Conservation (phyloP, 2,888 invertebrate species). For the Drosophila rellima region DNA sequence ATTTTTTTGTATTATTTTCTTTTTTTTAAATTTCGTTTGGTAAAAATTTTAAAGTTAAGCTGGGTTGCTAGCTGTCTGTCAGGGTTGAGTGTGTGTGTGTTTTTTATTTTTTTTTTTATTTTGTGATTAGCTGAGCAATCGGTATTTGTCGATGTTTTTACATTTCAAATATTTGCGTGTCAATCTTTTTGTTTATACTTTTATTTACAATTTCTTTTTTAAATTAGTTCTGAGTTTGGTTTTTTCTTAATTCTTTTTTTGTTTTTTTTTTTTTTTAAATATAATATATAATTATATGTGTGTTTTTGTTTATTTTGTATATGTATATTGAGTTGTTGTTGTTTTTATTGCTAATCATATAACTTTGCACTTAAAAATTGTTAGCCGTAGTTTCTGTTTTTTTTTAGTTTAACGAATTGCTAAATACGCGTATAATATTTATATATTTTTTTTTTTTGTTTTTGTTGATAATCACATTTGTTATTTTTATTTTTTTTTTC, state of each 20-base stretch:
- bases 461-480: constrained; percentile 50
- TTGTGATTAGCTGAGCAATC: constrained; percentile 43
- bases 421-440: constrained; percentile 39
- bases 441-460: constrained; percentile 31
- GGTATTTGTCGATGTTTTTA: constrained; percentile 28
- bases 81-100: constrained; percentile 35
- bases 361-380: constrained; percentile 69
- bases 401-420: constrained; percentile 49
- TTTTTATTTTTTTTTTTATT: too few relatives aligned
- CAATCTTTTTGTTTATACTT: constrained; percentile 21
- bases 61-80: constrained; percentile 6
- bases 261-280: neutral
- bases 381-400: constrained; percentile 57
- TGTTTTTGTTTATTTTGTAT: constrained; percentile 21
- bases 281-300: constrained; percentile 36
- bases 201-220: constrained; percentile 39
- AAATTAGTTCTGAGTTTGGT: constrained; percentile 24
- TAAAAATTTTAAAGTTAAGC: constrained; percentile 28
- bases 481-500: constrained; percentile 41
- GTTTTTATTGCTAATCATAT: constrained; percentile 58
- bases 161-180: constrained; percentile 36
- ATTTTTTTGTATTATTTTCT: constrained; percentile 11
- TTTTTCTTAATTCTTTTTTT: constrained; percentile 31
- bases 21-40: constrained; percentile 11
- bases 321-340: constrained; percentile 33